Conservation (phyloP, 2,797 vertebrate species). For the Halcyon smyrnensis region DNA sequence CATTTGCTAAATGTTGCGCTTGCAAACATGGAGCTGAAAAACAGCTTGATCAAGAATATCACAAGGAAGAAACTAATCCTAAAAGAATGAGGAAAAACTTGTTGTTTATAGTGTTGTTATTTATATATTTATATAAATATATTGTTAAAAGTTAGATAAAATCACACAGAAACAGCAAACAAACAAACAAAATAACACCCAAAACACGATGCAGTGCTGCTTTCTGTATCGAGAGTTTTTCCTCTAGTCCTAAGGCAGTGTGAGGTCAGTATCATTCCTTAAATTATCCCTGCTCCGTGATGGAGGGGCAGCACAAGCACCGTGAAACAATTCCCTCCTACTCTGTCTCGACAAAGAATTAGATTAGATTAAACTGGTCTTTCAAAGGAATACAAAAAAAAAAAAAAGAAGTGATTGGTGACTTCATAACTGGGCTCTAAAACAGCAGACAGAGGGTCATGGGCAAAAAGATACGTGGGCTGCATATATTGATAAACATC, state of each 20-base stretch:
- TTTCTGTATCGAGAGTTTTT: not conserved
- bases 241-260: not conserved
- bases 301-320: not conserved
- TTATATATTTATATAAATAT: too few species aligned
- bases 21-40: not conserved
- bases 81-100: not conserved
- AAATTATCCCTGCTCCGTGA: constrained; percentile 22
- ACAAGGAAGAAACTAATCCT: not conserved
- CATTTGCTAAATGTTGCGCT: not conserved
- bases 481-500: not conserved
- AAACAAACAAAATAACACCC: not conserved
- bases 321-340: constrained; percentile 12
- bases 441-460: not conserved
- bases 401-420: not conserved
- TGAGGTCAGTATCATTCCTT: constrained; percentile 24
- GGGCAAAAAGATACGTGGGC: not conserved
- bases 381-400: not conserved
- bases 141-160: too few species aligned
- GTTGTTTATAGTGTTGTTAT: not conserved
- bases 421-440: not conserved
- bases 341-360: constrained; percentile 42
- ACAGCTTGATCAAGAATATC: not conserved
- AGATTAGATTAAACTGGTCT: constrained; percentile 29
- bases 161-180: too few species aligned
- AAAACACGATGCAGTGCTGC: not conserved